Conservation (phyloP, 2,113 vertebrate genomes). For the Protobothrops flavoviridis region DNA sequence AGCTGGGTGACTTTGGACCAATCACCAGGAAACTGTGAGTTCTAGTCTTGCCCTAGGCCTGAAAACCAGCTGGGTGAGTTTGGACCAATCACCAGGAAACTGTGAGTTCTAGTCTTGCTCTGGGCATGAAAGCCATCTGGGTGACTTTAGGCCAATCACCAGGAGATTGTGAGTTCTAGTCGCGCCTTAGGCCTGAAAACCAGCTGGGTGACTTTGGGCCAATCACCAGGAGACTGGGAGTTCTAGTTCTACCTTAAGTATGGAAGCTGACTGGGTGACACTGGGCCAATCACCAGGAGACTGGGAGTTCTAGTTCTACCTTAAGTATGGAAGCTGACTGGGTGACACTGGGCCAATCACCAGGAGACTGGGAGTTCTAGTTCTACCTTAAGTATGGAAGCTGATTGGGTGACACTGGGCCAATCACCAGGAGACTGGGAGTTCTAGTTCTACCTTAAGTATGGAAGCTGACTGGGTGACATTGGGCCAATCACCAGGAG, state of each 20-base stretch:
- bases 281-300: too few species aligned
- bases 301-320: fast-evolving
- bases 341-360: background rate
- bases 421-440: background rate
- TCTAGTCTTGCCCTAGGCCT: too few species aligned
- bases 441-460: background rate
- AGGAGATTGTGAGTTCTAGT: too few species aligned
- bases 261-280: too few species aligned
- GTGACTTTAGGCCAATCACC: too few species aligned
- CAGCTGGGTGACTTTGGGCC: too few species aligned
- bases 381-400: background rate
- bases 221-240: too few species aligned
- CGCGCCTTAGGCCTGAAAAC: fast-evolving
- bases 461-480: fast-evolving
- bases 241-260: background rate
- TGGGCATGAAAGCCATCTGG: too few species aligned
- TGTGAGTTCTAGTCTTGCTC: fast-evolving
- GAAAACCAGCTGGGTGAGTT: too few species aligned
- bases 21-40: too few species aligned
- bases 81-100: too few species aligned
- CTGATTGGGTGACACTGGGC: too few species aligned
- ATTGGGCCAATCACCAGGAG: background rate
- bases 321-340: fast-evolving
- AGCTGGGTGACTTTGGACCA: background rate
- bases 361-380: background rate